Evolutionary conservation across 2,113 vertebrate species (phyloP), one percentile per base, ranked within the genome.

Genomic region (Heliornis fulica): DNA sequence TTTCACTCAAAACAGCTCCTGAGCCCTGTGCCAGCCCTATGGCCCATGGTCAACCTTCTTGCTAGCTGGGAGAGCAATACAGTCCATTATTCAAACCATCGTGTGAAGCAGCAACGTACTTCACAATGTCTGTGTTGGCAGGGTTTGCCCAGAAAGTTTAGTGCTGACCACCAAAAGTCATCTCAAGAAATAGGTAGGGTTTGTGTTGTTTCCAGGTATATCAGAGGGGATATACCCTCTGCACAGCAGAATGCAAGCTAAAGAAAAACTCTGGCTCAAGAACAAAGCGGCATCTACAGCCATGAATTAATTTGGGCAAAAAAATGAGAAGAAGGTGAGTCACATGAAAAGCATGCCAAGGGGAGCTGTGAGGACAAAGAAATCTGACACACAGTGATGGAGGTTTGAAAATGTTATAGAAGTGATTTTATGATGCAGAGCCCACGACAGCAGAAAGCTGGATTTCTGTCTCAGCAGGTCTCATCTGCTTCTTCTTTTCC

Each of bases 301-400:
- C 23, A 0, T 61, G 65, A 76, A 72, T 45, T 70, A 14, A 36
- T 79, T 1, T n/a, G 45, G 54, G 54, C 3, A 65, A 66, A 77
- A n/a, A 87, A 81, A 41, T 10, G 7, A 89, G 60, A 51, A 75
- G 76, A 75, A 48, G 68, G 34, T 76, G 82, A 86, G 54, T 65
- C 71, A 83, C 23, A 32, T 66, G 48, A 79, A 80, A 79, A 94
- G 40, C 36, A 91, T 53, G 21, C n/a, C 66, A 72, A 88, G 28
- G 12, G 13, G 34, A 68, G 22, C 51, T 65, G 13, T 22, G 50
- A 83, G 71, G 75, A 92, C 68, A 89, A 72, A 77, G 68, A 89
- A 83, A 57, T 48, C 31, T 36, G 28, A 65, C 75, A 53, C 40
- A 45, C 36, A 20, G 48, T 13, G 54, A 48, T 36, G 32, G 80